phyloP scores from a whole-genome alignment of 2,797 vertebrate genomes.

The Alectoris magna region DNA sequence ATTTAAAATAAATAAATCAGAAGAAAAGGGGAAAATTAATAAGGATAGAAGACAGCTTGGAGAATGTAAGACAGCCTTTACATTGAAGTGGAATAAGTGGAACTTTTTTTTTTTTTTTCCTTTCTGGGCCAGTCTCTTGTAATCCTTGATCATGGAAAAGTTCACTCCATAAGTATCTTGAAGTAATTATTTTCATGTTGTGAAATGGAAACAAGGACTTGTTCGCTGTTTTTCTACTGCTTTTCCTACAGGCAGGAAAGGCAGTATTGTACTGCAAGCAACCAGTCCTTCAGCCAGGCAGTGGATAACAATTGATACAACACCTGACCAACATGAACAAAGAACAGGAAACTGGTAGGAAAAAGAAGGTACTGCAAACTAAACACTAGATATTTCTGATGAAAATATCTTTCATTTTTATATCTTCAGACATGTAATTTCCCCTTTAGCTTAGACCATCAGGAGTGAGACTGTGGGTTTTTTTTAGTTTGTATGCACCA shows the following conservation, averaged over 20 bases:
- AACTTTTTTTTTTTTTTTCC: background rate
- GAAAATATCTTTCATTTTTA: background rate
- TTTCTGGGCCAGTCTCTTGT: background rate
- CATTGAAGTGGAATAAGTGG: background rate
- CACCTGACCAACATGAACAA: accelerated
- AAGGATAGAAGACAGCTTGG: background rate
- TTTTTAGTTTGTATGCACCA: background rate
- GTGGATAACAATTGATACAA: background rate
- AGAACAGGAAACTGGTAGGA: background rate
- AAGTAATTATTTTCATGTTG: background rate
- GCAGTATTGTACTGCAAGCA: background rate
- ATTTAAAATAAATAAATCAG: no score
- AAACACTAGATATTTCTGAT: background rate
- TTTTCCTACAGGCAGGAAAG: background rate
- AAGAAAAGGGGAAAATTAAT: no score
- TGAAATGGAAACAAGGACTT: background rate
- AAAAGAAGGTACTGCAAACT: background rate
- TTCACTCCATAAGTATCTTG: background rate
- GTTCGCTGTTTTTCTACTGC: background rate
- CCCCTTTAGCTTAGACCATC: background rate
- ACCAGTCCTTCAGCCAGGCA: background rate
- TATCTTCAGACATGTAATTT: background rate
- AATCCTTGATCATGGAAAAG: background rate
- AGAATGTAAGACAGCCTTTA: background rate
- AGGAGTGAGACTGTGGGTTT: background rate